phyloP scores from a whole-genome alignment of 2,888 invertebrate genomes.

The Polydrusus pterygomalis region DNA sequence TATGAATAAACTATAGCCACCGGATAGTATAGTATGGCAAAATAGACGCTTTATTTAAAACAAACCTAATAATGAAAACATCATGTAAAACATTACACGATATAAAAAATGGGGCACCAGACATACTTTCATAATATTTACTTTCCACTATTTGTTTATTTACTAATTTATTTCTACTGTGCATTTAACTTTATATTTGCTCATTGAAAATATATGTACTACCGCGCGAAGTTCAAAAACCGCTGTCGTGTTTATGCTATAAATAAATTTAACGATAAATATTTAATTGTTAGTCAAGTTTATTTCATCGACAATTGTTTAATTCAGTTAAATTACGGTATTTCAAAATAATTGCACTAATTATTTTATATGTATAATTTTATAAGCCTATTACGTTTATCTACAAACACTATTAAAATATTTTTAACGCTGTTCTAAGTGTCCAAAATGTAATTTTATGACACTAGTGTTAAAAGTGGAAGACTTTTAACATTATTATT shows the following conservation, averaged over 20 bases:
- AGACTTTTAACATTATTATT: too few species aligned
- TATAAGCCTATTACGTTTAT: too few species aligned
- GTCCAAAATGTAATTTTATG: too few species aligned
- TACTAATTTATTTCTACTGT: slow-evolving; percentile 25
- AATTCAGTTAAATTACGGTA: background rate
- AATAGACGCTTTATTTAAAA: too few species aligned
- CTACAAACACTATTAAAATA: too few species aligned
- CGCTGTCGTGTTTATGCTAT: background rate
- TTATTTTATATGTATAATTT: too few species aligned
- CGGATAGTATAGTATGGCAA: too few species aligned
- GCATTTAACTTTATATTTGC: slow-evolving; percentile 11
- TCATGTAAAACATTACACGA: background rate
- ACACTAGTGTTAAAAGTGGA: too few species aligned
- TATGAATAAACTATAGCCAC: too few species aligned
- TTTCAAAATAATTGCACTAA: too few species aligned
- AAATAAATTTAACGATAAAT: slow-evolving; percentile 10
- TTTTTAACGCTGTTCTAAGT: background rate
- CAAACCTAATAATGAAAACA: background rate
- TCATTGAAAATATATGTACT: background rate
- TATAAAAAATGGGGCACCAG: slow-evolving; percentile 11
- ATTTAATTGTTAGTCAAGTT: background rate
- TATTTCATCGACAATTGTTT: slow-evolving; percentile 7
- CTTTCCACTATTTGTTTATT: slow-evolving; percentile 24
- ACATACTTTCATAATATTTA: slow-evolving; percentile 25
- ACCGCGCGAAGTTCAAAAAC: slow-evolving; percentile 15